These are phyloP conservation scores for Chydorus sphaericus DNA, from an alignment of 2,888 invertebrate species.

Conservation along the genomic window DNA sequence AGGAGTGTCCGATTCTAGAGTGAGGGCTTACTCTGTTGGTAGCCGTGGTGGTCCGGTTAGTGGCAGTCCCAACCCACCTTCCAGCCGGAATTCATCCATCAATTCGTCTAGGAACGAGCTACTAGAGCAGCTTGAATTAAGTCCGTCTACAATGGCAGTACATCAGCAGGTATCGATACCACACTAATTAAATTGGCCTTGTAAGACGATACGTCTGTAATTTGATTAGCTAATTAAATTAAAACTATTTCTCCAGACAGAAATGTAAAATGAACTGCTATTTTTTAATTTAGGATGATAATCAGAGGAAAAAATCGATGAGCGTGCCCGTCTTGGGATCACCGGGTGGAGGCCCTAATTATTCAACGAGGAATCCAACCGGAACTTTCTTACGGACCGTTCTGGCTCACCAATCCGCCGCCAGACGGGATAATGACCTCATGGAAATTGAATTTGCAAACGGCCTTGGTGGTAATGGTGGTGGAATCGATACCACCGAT, in stretches of 20 bases:
- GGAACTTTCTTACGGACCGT: not conserved
- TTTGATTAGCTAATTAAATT: too few relatives aligned
- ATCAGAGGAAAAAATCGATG: slow-evolving; percentile 39
- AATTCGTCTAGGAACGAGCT: slow-evolving; percentile 7
- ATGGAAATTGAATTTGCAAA: slow-evolving; percentile 3
- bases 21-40: slow-evolving; percentile 63
- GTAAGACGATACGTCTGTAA: too few relatives aligned
- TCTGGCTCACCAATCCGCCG: not conserved
- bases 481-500: slow-evolving; percentile 5
- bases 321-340: slow-evolving; percentile 51
- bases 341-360: slow-evolving; percentile 9
- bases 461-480: not conserved
- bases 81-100: slow-evolving; percentile 22
- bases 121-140: too few relatives aligned
- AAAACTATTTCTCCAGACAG: too few relatives aligned
- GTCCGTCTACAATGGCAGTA: too few relatives aligned
- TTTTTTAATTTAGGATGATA: too few relatives aligned
- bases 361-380: slow-evolving; percentile 2
- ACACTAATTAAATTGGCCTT: too few relatives aligned
- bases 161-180: too few relatives aligned
- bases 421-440: not conserved
- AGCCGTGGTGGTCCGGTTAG: slow-evolving; percentile 39
- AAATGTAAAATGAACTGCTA: too few relatives aligned
- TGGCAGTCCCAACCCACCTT: slow-evolving; percentile 17
- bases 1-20: slow-evolving; percentile 31